Evolutionary conservation across 2,113 vertebrate species (phyloP).

Genomic region (Excalfactoria chinensis): DNA sequence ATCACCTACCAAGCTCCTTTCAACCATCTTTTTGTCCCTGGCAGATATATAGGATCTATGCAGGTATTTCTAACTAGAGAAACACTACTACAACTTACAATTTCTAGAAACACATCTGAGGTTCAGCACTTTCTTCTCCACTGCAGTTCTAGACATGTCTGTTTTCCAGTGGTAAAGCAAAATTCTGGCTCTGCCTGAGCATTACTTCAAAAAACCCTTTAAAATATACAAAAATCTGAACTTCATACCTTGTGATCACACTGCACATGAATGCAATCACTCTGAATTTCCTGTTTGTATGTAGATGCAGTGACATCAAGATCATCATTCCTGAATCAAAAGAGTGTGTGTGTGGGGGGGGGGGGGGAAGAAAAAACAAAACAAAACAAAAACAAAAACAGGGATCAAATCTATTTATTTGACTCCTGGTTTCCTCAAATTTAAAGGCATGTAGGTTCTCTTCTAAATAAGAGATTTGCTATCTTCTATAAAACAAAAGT

Average conservation of each 20-base stretch:
- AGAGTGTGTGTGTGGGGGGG: too few species aligned
- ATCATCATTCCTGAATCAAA: neutral
- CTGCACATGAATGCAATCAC: neutral
- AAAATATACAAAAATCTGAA: neutral
- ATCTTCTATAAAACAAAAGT: neutral
- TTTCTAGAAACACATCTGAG: neutral
- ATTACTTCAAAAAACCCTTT: neutral
- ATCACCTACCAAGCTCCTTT: neutral
- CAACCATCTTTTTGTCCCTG: neutral
- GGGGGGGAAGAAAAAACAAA: neutral
- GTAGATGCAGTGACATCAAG: rapidly evolving
- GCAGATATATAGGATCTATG: neutral
- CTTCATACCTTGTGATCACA: neutral
- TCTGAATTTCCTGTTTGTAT: neutral
- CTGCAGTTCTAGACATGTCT: neutral
- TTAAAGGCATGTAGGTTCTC: neutral
- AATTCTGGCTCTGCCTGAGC: neutral
- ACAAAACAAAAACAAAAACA: too few species aligned
- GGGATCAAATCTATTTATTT: neutral
- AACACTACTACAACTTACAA: neutral
- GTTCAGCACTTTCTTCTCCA: neutral
- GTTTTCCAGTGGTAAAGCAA: neutral
- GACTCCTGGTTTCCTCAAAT: neutral
- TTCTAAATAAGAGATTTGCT: neutral
- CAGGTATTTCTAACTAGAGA: neutral